Evolutionary conservation across 2,888 invertebrate genomes (phyloP), one percentile per base, ranked within the genome.

Genomic region (Proisotoma minuta): DNA sequence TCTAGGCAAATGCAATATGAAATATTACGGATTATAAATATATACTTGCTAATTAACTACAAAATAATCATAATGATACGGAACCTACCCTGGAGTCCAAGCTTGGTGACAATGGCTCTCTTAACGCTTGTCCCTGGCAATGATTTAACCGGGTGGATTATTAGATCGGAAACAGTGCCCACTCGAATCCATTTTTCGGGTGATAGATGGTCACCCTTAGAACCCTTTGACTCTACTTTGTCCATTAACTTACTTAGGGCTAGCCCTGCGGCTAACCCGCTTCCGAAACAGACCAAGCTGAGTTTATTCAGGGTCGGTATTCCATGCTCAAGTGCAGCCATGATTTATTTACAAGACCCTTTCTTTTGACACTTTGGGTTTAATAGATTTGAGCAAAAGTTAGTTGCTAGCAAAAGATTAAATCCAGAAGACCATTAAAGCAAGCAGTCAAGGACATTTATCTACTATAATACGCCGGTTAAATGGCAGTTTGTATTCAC

Each of bases 171-270:
- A 20, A 68, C 50, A 23, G 59, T 47, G 2, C 65, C 68, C 10
- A 68, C 68, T 50, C 52, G 60, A 2, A 60, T 39, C 68, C 68
- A 68, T 60, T 66, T 68, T 49, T 65, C 59, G 3, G 68, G 68
- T 15, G 49, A 12, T 26, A 27, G 52, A n/a, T 62, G 53, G 40
- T 20, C 50, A 8, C 47, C 3, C 24, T 4, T 10, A 2, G 24
- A 10, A 26, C 8, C n/a, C 47, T 20, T 40, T 34, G 29, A 27
- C n/a, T n/a, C n/a, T 26, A 34, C 39, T 29, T 50, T 61, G 22
- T 58, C 62, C 54, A 61, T 49, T 4, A 54, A 22, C 2, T 27
- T 26, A 34, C 48, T 23, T 59, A 63, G 40, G 28, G 63, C 28
- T 12, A 65, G 5, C n/a, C 68, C 63, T 2, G 56, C 61, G 23